Percentiles rank a stretch among this genome's conserved stretches.
Conservation (phyloP, 2,888 invertebrate genomes). For the Pseudococcus jackbeardsleyi region DNA sequence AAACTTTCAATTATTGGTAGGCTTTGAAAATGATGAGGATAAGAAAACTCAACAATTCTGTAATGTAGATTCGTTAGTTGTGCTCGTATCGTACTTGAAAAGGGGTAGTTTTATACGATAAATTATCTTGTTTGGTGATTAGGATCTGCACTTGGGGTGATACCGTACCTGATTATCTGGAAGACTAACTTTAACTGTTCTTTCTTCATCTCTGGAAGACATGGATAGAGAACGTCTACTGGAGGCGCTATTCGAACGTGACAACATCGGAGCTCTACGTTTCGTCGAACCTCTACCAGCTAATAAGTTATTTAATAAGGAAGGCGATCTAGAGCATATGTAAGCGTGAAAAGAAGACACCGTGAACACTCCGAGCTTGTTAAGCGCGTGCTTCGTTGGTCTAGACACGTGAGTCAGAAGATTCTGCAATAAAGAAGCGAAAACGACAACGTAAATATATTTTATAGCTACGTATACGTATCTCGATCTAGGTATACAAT, state of each 20-base stretch:
- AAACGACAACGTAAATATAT: conserved; percentile 10
- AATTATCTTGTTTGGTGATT: not conserved
- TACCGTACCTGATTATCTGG: conserved; percentile 80
- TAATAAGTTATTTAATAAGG: conserved; percentile 89
- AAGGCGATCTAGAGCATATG: conserved; percentile 95
- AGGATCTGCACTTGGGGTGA: too few species aligned
- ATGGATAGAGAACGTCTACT: conserved; percentile 87
- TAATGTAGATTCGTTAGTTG: too few species aligned
- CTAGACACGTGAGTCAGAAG: conserved; percentile 94
- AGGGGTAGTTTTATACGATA: too few species aligned
- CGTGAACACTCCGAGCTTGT: conserved; percentile 96
- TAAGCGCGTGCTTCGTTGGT: conserved; percentile 92
- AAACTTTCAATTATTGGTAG: too few species aligned
- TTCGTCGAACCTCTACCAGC: conserved; percentile 93
- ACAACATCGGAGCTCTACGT: conserved; percentile 88
- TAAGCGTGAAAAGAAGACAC: conserved; percentile 98
- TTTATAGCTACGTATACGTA: not conserved
- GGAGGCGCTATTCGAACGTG: conserved; percentile 89
- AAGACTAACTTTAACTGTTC: conserved; percentile 89
- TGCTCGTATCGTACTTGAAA: too few species aligned
- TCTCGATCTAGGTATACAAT: not conserved
- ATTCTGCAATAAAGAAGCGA: conserved; percentile 78
- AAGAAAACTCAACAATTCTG: too few species aligned
- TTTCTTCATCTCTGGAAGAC: conserved; percentile 87
- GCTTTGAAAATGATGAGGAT: too few species aligned